Conservation (phyloP, 1,140 invertebrate species). For the Chlorops oryzae region DNA sequence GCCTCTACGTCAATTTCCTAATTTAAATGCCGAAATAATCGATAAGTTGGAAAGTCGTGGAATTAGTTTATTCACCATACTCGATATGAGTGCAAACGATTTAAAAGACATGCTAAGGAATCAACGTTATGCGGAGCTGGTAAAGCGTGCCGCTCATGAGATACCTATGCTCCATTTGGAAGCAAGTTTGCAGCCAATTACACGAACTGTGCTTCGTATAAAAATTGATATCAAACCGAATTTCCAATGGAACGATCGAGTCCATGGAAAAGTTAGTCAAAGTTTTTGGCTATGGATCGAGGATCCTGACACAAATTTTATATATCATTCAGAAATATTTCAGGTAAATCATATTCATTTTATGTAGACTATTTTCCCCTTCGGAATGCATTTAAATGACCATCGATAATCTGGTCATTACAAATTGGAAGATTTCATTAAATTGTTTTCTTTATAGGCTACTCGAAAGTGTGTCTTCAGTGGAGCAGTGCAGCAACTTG, state of each 20-base stretch:
- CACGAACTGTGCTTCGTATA: slow-evolving; percentile 84
- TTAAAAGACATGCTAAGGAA: slow-evolving; percentile 74
- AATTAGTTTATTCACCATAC: slow-evolving; percentile 67
- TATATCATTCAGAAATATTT: slow-evolving; percentile 95
- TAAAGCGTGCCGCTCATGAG: slow-evolving; percentile 81
- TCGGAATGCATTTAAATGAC: neutral
- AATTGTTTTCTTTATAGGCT: slow-evolving; percentile 45
- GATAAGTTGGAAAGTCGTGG: slow-evolving; percentile 74
- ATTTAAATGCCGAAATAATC: slow-evolving; percentile 70
- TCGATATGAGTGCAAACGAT: slow-evolving; percentile 82
- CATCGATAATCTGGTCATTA: neutral
- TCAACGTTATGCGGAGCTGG: slow-evolving; percentile 63
- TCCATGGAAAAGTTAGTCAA: slow-evolving; percentile 83
- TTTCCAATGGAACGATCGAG: slow-evolving; percentile 86
- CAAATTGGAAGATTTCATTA: neutral
- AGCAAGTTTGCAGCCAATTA: slow-evolving; percentile 88
- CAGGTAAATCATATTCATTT: slow-evolving; percentile 37
- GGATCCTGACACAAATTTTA: slow-evolving; percentile 86
- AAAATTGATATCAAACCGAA: slow-evolving; percentile 73
- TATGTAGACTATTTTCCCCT: neutral
- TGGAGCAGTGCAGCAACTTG: slow-evolving; percentile 70
- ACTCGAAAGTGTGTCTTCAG: slow-evolving; percentile 75
- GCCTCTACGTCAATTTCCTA: slow-evolving; percentile 80
- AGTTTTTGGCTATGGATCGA: slow-evolving; percentile 98
- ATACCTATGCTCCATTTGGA: slow-evolving; percentile 81